These are phyloP conservation scores for Agrochola lota DNA, from an alignment of 2,888 invertebrate species.

Conservation along the genomic window DNA sequence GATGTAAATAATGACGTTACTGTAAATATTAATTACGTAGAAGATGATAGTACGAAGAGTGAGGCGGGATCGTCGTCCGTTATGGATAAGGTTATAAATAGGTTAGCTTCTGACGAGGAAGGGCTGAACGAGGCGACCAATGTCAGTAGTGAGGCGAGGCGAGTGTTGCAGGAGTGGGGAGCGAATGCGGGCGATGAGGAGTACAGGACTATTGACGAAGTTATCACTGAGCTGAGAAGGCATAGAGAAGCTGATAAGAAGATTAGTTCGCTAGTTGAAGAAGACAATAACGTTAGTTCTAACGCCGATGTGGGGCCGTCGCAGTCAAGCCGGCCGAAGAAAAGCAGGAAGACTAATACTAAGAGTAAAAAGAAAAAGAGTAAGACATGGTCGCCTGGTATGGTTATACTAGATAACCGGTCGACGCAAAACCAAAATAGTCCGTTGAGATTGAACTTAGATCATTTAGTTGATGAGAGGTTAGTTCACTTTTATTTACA, in stretches of 20 bases:
- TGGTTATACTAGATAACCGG: slow-evolving; percentile 85
- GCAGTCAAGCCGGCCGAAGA: slow-evolving; percentile 76
- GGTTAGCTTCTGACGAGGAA: slow-evolving; percentile 78
- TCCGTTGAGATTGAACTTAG: slow-evolving; percentile 86
- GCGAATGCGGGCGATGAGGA: slow-evolving; percentile 76
- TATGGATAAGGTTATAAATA: slow-evolving; percentile 75
- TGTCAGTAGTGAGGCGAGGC: slow-evolving; percentile 71
- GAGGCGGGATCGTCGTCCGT: slow-evolving; percentile 82
- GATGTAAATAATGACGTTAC: slow-evolving; percentile 73
- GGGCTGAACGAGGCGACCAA: slow-evolving; percentile 72
- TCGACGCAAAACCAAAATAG: slow-evolving; percentile 76
- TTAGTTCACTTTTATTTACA: slow-evolving; percentile 64
- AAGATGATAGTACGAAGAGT: slow-evolving; percentile 81
- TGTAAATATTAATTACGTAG: slow-evolving; percentile 85
- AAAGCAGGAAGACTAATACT: slow-evolving; percentile 73
- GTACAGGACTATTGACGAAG: slow-evolving; percentile 81
- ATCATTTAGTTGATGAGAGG: slow-evolving; percentile 88
- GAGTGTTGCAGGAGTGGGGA: slow-evolving; percentile 77
- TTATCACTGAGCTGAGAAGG: slow-evolving; percentile 81
- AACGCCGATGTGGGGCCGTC: slow-evolving; percentile 68
- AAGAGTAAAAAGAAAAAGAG: slow-evolving; percentile 83
- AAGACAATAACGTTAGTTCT: slow-evolving; percentile 69
- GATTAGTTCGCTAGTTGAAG: slow-evolving; percentile 71
- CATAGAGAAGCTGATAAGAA: slow-evolving; percentile 78
- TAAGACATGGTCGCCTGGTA: slow-evolving; percentile 86